Base-by-base conservation (phyloP, 2,113 vertebrate genomes). In the Solenodon paradoxus region DNA sequence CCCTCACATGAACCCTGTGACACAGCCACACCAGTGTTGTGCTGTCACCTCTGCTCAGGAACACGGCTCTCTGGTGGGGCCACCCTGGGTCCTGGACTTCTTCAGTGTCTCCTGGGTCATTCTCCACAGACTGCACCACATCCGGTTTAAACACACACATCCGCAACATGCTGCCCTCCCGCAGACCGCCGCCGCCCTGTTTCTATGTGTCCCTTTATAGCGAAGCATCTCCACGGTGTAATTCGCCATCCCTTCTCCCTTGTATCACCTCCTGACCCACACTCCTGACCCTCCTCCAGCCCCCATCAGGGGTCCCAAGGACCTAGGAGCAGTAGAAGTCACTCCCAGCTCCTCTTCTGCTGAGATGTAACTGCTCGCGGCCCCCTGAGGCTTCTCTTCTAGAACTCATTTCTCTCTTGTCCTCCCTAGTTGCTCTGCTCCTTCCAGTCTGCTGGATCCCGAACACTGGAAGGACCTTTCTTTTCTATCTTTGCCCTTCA, bases 151-250 rank as follows among this genome's bases (percentile, higher is more conserved):
- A 96, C 88, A 28, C 1, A 30, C 10, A 42, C 15, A 30, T 7
- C n/a, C n/a, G n/a, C n/a, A n/a, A n/a, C n/a, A n/a, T n/a, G n/a
- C n/a, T n/a, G n/a, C n/a, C n/a, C n/a, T n/a, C n/a, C n/a, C n/a
- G 30, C 38, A 87, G 30, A 45, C 61, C 19, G 40, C 24, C 5
- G 35, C 63, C 19, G 9, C 8, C 45, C 17, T 8, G 32, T 75
- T 94, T 94, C 64, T 80, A 42, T 90, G 32, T 55, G 55, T 38
- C 38, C 11, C 89, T 90, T 86, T 61, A 89, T 0, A 81, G 51
- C n/a, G 85, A 64, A 84, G 45, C 49, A 30, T 28, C 42, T 66
- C 55, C 61, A 49, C 57, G 22, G 9, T n/a, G 28, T 32, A 38
- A 83, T 19, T 55, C 6, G 1, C 9, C 35, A 0, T 53, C 24